Percentiles rank a stretch among this genome's conserved stretches.
Conservation (phyloP, 2,888 invertebrate genomes). For the Luffia ferchaultella region DNA sequence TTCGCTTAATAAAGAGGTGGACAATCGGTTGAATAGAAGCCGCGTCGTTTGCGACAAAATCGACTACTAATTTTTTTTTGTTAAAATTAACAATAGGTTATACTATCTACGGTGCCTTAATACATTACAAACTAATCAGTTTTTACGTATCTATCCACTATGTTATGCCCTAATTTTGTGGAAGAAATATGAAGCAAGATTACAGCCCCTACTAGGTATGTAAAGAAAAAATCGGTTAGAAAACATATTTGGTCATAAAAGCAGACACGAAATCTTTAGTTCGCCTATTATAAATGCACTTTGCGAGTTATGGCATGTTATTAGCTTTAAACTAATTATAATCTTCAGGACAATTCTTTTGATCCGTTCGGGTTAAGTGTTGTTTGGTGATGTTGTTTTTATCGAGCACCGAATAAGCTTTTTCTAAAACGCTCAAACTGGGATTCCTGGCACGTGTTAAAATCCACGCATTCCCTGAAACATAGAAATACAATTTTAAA, state of each 20-base stretch:
- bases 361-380: conserved; percentile 70
- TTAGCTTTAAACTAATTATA: conserved; percentile 15
- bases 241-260: not conserved
- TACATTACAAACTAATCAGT: too few relatives aligned
- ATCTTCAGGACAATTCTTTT: conserved; percentile 57
- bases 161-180: too few relatives aligned
- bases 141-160: too few relatives aligned
- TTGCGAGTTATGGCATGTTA: not conserved
- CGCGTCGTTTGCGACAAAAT: too few relatives aligned
- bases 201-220: too few relatives aligned
- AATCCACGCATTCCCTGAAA: conserved; percentile 67
- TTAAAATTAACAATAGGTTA: too few relatives aligned
- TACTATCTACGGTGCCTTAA: too few relatives aligned
- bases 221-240: too few relatives aligned
- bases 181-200: too few relatives aligned
- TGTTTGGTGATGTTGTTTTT: conserved; percentile 64
- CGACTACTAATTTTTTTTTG: too few relatives aligned
- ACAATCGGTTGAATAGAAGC: too few relatives aligned
- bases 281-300: not conserved
- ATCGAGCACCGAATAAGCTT: conserved; percentile 65
- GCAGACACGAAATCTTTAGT: not conserved
- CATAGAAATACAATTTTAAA: conserved; percentile 2
- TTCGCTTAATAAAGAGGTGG: too few relatives aligned
- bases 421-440: conserved; percentile 59
- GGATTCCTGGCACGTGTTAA: conserved; percentile 70